Evolutionary conservation across 2,113 vertebrate genomes (phyloP).

Genomic region (rat (Rattus norvegicus)): GRCr8 NC_086028.1:33957001-33957500

Average conservation of each 20-base stretch:
- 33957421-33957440: not conserved
- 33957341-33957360: not conserved
- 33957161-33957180: not conserved
- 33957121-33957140: not conserved
- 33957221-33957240: accelerated
- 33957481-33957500: not conserved
- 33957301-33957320: not conserved
- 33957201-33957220: not conserved
- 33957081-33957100: not conserved
- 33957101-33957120: not conserved
- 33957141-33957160: not conserved
- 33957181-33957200: not conserved
- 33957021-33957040: not conserved
- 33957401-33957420: not conserved
- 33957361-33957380: too few species aligned
- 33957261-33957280: not conserved
- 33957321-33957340: not conserved
- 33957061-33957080: not conserved
- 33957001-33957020: not conserved
- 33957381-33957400: not conserved
- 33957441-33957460: not conserved
- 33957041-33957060: too few species aligned
- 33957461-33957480: not conserved
- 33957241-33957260: not conserved
- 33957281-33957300: not conserved